A percentile compares a stretch with the other conserved stretches of the same genome.
Evolutionary conservation across 2,113 vertebrate genomes (phyloP).

Genomic region (Stegastes partitus): DNA sequence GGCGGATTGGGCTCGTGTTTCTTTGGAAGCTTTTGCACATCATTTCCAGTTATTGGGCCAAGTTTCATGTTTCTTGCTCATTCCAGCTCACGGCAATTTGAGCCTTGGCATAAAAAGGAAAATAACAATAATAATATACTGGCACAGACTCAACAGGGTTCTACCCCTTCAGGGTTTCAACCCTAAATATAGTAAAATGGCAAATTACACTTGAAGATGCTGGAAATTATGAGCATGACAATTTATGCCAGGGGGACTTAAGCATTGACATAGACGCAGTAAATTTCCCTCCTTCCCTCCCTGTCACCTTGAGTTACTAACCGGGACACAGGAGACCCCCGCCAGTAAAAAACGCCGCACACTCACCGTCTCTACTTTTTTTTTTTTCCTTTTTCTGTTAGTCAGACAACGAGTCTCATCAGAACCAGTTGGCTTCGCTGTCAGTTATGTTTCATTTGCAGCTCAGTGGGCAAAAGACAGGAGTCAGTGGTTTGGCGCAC

Average conservation of each 20-base stretch:
- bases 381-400: too few relatives aligned
- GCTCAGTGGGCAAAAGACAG: neutral
- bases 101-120: too few relatives aligned
- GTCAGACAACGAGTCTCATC: neutral
- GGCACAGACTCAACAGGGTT: too few relatives aligned
- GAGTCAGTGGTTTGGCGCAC: neutral
- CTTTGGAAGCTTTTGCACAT: too few relatives aligned
- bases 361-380: neutral
- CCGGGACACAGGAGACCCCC: neutral
- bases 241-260: neutral
- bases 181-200: neutral
- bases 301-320: neutral
- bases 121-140: too few relatives aligned
- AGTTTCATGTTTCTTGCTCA: too few relatives aligned
- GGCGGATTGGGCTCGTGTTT: too few relatives aligned
- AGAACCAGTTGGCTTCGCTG: neutral
- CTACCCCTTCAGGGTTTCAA: too few relatives aligned
- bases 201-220: neutral
- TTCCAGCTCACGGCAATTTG: too few relatives aligned
- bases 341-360: neutral
- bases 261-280: neutral
- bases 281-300: neutral
- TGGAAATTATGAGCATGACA: conserved; percentile 6
- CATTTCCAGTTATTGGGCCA: too few relatives aligned
- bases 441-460: conserved; percentile 3